Conservation (phyloP, 2,113 vertebrate genomes). For the Rhinolophus sinicus region DNA sequence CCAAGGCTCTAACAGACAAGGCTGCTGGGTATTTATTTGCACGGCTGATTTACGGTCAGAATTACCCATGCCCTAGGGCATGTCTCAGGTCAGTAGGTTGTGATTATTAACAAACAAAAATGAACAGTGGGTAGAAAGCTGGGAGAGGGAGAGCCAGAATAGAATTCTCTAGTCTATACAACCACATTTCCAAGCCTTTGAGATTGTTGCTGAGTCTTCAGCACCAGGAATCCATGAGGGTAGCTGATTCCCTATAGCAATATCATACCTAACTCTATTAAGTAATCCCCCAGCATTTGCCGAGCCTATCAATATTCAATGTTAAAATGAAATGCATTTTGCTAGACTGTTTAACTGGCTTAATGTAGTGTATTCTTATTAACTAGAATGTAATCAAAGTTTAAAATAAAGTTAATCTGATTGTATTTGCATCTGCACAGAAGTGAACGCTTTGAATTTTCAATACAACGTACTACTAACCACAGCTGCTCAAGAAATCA, state of each 20-base stretch:
- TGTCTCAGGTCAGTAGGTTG: neutral
- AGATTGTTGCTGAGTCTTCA: neutral
- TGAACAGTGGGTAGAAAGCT: neutral
- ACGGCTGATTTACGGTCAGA: neutral
- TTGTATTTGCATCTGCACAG: slow-evolving; percentile 23
- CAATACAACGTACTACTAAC: neutral
- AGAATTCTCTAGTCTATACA: neutral
- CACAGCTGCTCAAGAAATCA: neutral
- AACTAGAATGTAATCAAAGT: slow-evolving; percentile 71
- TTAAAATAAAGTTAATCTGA: slow-evolving; percentile 82
- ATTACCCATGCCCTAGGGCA: neutral
- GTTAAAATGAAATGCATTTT: slow-evolving; percentile 53
- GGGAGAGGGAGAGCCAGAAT: neutral
- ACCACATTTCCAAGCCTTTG: neutral
- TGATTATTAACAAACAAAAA: neutral
- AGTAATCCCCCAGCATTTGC: slow-evolving; percentile 21
- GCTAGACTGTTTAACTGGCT: slow-evolving; percentile 66
- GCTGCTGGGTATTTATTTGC: neutral
- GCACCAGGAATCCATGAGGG: neutral
- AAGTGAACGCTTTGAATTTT: neutral
- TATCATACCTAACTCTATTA: slow-evolving; percentile 16
- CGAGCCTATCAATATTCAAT: slow-evolving; percentile 19
- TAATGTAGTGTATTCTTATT: slow-evolving; percentile 63
- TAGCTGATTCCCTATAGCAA: neutral
- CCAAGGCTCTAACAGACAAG: neutral